Evolutionary conservation across 2,888 invertebrate genomes (phyloP).

Genomic region (Malacosoma neustria): DNA sequence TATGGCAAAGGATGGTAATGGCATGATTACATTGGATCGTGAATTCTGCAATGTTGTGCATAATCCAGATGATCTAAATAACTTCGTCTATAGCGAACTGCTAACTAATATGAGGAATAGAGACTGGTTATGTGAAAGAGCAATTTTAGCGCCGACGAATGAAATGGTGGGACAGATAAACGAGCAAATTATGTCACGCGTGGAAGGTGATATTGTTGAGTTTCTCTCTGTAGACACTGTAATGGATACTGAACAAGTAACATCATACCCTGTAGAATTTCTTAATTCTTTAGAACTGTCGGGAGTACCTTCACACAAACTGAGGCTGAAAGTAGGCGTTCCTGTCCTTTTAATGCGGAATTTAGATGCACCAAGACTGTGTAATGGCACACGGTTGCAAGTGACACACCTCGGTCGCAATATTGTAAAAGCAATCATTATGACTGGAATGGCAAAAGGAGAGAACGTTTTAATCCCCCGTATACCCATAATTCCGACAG

Average conservation of each 20-base stretch:
- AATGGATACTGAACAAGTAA: conserved; percentile 10
- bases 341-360: conserved; percentile 20
- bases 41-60: background rate
- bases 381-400: conserved; percentile 10
- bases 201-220: conserved; percentile 10
- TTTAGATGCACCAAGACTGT: conserved; percentile 16
- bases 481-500: conserved; percentile 14
- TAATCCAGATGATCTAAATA: background rate
- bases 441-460: conserved; percentile 13
- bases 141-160: background rate
- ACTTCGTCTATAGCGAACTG: background rate
- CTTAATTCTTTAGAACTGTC: conserved; percentile 21
- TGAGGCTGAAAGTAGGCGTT: conserved; percentile 20
- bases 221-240: conserved; percentile 11
- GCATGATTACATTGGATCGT: background rate
- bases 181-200: conserved; percentile 1
- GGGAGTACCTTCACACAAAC: conserved; percentile 18
- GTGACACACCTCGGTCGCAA: conserved; percentile 10
- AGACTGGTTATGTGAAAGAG: background rate
- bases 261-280: conserved; percentile 13
- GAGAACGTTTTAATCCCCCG: conserved; percentile 16
- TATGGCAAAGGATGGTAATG: background rate
- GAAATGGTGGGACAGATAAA: background rate
- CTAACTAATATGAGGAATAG: background rate
- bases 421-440: conserved; percentile 14